Base-by-base conservation (phyloP, 2,888 invertebrate species). In the Spilarctia lutea region DNA sequence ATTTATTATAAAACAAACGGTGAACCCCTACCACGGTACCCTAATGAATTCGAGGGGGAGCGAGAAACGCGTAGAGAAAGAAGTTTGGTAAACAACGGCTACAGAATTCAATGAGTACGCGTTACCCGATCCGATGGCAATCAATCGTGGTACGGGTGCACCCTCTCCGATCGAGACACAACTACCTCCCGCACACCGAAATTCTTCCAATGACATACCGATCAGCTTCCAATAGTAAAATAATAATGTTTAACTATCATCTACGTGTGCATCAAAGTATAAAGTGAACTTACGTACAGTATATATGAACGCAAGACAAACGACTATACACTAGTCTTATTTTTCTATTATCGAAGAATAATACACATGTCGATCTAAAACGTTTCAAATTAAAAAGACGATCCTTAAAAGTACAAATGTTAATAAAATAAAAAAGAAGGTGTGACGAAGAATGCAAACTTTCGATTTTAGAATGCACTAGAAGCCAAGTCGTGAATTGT, bases 181-280 rank as follows among this genome's bases (percentile, higher is more conserved):
- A 87, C 89, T 83, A 90, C 89, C 87, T 87, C 89, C 88, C 91
- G 90, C 94, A 91, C 89, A 91, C 92, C 93, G 90, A 93, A 91
- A 93, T 92, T 91, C 92, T 87, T 90, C 84, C 90, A 90, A 93
- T 89, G 91, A 92, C 93, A 93, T 90, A 92, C 91, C 92, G 92
- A 94, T 93, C 91, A 93, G 93, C 94, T 94, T 94, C 94, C 89
- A 89, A 93, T 87, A 89, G 88, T 91, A 91, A 93, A 93, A 92
- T 90, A 89, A 93, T 92, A 94, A 91, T 83, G 86, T 91, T 88
- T 86, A 89, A 90, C 91, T 94, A 94, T 89, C 87, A 90, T 88
- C 94, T 94, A 94, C 89, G 90, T 89, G 94, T 94, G 94, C 94
- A 91, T 92, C 90, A 95, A 94, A 94, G 89, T 92, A 95, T 94